Evolutionary conservation across 2,797 vertebrate genomes (phyloP), one percentile per base, ranked within the genome.

Genomic region (Trematomus bernacchii): DNA sequence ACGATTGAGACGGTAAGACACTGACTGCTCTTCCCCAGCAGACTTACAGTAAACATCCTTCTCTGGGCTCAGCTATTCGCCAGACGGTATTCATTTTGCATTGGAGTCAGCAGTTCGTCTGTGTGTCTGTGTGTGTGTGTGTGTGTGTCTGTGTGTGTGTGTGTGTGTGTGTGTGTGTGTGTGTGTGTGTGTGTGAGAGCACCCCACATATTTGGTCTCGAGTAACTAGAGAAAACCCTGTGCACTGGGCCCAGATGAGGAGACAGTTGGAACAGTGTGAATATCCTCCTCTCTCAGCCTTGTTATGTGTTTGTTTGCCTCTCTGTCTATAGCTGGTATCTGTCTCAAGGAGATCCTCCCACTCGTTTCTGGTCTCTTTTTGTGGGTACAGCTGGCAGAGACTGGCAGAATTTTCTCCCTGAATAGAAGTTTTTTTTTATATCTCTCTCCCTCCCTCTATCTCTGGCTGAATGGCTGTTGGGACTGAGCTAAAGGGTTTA

Each of bases 341-440:
- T 72, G 77, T 74, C 73, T 88, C 68, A 72, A 83, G 73, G 64
- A 90, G 72, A 87, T 64, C 80, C 67, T 80, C 71, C 74, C 80
- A 76, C 67, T 87, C 63, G 77, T 79, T 66, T 61, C 70, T 57
- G 21, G 51, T 79, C 63, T 65, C 65, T 83, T 79, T 82, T 84
- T 82, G 74, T 67, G 77, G 68, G 66, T 57, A 62, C 69, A 83
- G 71, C 78, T 89, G 80, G 71, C 47, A 70, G 48, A 81, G 27
- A 62, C 73, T 51, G 79, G 80, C 75, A 85, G 77, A 81, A 71
- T 83, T 80, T 80, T 33, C 58, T 74, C 61, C 71, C 66, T 82
- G 71, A 91, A 90, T 80, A 77, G 71, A 66, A 72, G 66, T 80
- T 88, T 87, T 76, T 58, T n/a, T 48, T 8, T 82, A 69, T 77